Evolutionary conservation across 2,113 vertebrate genomes (phyloP).

Genomic region (Silurus glanis): DNA sequence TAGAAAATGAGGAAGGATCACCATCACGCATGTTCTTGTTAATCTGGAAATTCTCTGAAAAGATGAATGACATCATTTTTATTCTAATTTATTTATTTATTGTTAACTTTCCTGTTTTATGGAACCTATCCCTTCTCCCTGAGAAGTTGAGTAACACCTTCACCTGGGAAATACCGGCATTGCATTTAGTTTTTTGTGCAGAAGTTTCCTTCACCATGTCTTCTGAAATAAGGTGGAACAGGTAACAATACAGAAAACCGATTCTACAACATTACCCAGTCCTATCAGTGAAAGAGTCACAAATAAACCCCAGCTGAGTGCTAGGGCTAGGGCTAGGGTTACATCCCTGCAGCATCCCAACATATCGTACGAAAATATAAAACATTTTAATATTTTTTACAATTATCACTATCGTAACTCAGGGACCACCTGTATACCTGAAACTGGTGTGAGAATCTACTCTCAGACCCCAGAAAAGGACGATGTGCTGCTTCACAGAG

Average conservation of each 20-base stretch:
- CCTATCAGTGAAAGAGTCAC: background rate
- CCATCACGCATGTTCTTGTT: background rate
- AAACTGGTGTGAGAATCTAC: no score
- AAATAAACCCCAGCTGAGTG: background rate
- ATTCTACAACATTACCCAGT: background rate
- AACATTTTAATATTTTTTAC: no score
- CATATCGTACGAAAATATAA: no score
- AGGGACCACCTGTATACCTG: no score
- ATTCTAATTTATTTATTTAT: background rate
- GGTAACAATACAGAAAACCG: background rate
- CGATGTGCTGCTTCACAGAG: no score
- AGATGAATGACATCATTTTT: background rate
- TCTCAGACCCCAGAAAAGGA: no score
- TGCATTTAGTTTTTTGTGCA: background rate
- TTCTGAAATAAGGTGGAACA: background rate
- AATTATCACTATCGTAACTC: no score
- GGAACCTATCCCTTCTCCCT: background rate
- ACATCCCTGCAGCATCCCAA: no score
- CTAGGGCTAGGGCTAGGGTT: no score
- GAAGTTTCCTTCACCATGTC: background rate
- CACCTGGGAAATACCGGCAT: background rate
- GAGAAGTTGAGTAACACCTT: constrained; percentile 2
- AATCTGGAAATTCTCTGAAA: background rate
- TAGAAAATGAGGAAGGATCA: background rate
- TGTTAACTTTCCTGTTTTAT: background rate